Conservation (phyloP, 1,140 invertebrate species). For the Amphibalanus amphitrite region DNA sequence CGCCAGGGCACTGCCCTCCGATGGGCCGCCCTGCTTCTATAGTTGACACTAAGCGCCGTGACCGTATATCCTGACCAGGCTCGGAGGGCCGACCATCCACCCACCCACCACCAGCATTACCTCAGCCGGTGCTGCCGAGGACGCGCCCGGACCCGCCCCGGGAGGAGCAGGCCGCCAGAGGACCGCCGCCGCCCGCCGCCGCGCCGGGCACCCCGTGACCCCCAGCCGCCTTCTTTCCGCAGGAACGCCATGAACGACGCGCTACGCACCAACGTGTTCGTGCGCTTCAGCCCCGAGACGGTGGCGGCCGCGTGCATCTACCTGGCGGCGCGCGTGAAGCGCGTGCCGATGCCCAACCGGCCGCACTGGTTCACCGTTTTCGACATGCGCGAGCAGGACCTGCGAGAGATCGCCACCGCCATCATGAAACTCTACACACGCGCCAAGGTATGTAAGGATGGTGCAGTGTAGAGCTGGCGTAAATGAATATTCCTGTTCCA, state of each 20-base stretch:
- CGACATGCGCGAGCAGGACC: constrained; percentile 58
- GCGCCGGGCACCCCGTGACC: not conserved
- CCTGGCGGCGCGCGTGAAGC: constrained; percentile 70
- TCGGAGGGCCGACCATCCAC: too few relatives aligned
- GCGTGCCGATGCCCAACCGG: constrained; percentile 62
- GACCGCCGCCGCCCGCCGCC: too few relatives aligned
- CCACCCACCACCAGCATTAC: too few relatives aligned
- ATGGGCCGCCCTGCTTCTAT: too few relatives aligned
- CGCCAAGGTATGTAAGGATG: constrained; percentile 38
- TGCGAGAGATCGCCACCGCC: constrained; percentile 63
- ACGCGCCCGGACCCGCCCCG: not conserved
- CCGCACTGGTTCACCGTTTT: constrained; percentile 82
- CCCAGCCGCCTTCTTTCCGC: constrained; percentile 18
- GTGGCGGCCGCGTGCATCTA: constrained; percentile 98
- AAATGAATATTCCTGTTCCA: not conserved
- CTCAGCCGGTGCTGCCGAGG: too few relatives aligned
- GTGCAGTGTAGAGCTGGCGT: not conserved
- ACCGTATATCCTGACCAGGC: too few relatives aligned
- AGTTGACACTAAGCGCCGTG: too few relatives aligned
- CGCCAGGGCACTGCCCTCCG: too few relatives aligned
- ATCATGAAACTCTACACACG: constrained; percentile 71
- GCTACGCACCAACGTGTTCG: constrained; percentile 86
- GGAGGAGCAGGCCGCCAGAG: not conserved
- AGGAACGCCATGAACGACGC: constrained; percentile 99
- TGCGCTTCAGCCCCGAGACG: constrained; percentile 87